These are phyloP conservation scores for Sarcoramphus papa DNA, from an alignment of 2,797 vertebrate species.

Conservation along the genomic window DNA sequence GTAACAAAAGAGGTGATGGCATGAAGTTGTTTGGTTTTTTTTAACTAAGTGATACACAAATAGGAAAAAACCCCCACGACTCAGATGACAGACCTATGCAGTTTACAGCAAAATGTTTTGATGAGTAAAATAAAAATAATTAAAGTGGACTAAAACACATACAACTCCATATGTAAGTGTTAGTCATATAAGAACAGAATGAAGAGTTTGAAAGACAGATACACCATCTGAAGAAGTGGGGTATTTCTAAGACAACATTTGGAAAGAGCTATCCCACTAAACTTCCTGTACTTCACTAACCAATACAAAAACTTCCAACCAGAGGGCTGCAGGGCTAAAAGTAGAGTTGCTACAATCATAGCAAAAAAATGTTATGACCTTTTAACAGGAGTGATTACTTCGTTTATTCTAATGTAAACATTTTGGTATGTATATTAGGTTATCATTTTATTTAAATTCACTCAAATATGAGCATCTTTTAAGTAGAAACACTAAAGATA, in stretches of 20 bases:
- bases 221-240: background rate
- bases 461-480: background rate
- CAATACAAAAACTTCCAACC: background rate
- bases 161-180: background rate
- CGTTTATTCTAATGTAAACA: background rate
- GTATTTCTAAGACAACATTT: background rate
- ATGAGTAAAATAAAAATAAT: background rate
- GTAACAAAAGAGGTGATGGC: background rate
- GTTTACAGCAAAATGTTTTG: background rate
- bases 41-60: background rate
- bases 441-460: background rate
- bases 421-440: background rate
- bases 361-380: background rate
- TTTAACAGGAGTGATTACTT: background rate
- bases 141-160: background rate
- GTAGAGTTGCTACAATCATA: background rate
- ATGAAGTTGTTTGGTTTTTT: background rate
- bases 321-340: background rate
- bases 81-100: background rate
- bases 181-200: background rate
- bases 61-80: background rate
- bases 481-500: background rate
- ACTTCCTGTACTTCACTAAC: background rate
- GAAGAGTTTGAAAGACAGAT: background rate
- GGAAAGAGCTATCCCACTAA: background rate